Percentiles rank a stretch among this genome's conserved stretches.
Conservation (phyloP, 37 sponge, comb jelly and placozoan species). For the Halichondria panicea region DNA sequence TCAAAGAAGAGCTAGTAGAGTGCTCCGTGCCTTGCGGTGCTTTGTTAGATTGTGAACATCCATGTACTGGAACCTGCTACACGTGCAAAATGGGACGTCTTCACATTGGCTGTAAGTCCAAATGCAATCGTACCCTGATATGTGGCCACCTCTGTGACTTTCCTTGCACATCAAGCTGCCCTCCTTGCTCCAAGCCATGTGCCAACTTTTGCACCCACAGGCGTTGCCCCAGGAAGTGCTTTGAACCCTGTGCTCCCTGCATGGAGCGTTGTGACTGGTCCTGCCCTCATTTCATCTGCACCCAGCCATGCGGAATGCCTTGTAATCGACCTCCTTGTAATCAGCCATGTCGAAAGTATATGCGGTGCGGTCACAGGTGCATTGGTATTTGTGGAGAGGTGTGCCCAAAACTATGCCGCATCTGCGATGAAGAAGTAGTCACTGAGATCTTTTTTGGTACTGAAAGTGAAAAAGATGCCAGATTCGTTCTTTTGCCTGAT, state of each 20-base stretch:
- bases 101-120: slow-evolving; percentile 55
- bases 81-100: slow-evolving; percentile 66
- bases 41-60: slow-evolving; percentile 71
- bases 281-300: slow-evolving; percentile 75
- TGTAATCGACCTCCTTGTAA: too few species aligned
- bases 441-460: too few species aligned
- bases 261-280: slow-evolving; percentile 83
- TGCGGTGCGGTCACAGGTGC: slow-evolving; percentile 76
- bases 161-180: slow-evolving; percentile 62
- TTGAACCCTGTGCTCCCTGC: slow-evolving; percentile 76
- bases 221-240: slow-evolving; percentile 66
- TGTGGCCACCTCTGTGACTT: slow-evolving; percentile 86
- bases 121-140: slow-evolving; percentile 67
- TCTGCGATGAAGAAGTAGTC: slow-evolving; percentile 62
- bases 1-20: neutral
- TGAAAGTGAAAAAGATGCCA: too few species aligned
- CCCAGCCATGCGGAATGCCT: too few species aligned
- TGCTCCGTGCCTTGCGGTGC: too few species aligned
- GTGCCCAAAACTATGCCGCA: slow-evolving; percentile 75
- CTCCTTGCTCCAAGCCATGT: slow-evolving; percentile 70
- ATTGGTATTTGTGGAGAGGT: slow-evolving; percentile 92
- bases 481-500: slow-evolving; percentile 79
- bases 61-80: slow-evolving; percentile 72
- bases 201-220: slow-evolving; percentile 80
- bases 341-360: slow-evolving; percentile 8